Base-by-base conservation (phyloP, 2,797 vertebrate genomes). In the Loris lydekkerianus region DNA sequence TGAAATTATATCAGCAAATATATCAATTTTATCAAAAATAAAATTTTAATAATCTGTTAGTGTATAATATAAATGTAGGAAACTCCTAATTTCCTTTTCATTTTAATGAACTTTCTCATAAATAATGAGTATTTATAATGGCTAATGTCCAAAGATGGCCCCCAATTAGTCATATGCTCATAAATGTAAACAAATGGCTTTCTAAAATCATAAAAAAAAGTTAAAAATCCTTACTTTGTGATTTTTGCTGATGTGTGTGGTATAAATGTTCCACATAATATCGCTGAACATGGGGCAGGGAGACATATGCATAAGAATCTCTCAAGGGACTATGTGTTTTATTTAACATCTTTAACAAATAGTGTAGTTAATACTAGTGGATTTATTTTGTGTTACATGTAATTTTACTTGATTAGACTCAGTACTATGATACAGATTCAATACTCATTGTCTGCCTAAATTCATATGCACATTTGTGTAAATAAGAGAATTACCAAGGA, bases 401-500 rank as follows among this genome's bases (percentile, higher is more conserved):
- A 77, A 77, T n/a, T 82, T 81, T 84, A 85, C 18, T 77, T 17
- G 10, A 11, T 85, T 73, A 20, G 84, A 43, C 23, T 76, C 89
- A 94, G 75, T 72, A 56, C 17, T 21, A 73, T 83, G 37, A 29
- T 61, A 43, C 6, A 72, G 21, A 87, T 83, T 34, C 18, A 92
- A 15, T 65, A 63, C 17, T 81, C 18, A 86, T 4, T 91, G 43
- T 7, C 29, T 53, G 60, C 11, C 60, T 63, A 58, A 91, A 61
- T 60, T 88, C 70, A 86, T 86, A 31, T 46, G 17, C 7, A 63
- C 13, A 82, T 82, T 89, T 90, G 10, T 49, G 21, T 90, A 87
- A 91, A 87, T 89, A 91, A 76, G 40, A 86, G 11, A 93, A 89
- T 84, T 95, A 34, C 7, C 14, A 95, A 94, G 8, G 21, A 9